Percentiles rank a stretch among this genome's conserved stretches.
Evolutionary conservation across 2,888 invertebrate genomes (phyloP).

Genomic region (Anagyrus pseudococci): DNA sequence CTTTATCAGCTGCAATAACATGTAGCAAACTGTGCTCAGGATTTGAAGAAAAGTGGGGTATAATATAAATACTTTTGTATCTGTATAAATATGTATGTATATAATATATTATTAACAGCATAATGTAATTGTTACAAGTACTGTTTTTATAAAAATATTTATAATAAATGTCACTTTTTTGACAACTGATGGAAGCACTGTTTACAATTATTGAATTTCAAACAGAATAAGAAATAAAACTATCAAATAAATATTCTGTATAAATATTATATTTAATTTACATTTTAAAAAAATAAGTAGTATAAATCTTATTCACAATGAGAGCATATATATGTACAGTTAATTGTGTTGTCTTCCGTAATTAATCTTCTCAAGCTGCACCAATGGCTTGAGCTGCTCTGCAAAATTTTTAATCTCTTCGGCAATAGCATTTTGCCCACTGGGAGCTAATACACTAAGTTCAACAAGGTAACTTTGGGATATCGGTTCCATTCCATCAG

Average conservation of each 20-base stretch:
- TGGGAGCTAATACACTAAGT: constrained; percentile 87
- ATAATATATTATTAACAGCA: not conserved
- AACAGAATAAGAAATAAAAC: too few species aligned
- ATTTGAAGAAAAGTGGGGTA: constrained; percentile 93
- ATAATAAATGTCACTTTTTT: too few species aligned
- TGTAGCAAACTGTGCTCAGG: constrained; percentile 94
- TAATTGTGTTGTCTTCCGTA: constrained; percentile 69
- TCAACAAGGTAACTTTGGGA: constrained; percentile 94
- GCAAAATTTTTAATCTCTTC: constrained; percentile 96
- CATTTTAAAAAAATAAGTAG: not conserved
- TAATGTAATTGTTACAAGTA: not conserved
- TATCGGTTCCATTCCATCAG: constrained; percentile 80
- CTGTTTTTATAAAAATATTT: not conserved
- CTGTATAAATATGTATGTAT: not conserved
- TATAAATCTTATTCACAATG: not conserved
- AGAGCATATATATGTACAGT: not conserved
- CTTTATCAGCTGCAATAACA: constrained; percentile 93
- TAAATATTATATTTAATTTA: not conserved
- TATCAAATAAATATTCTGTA: too few species aligned
- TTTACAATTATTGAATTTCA: too few species aligned
- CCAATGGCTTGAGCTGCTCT: constrained; percentile 90
- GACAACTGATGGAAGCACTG: too few species aligned
- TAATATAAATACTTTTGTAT: constrained; percentile 54
- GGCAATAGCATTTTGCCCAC: constrained; percentile 92
- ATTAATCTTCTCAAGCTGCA: constrained; percentile 92